These are phyloP conservation scores for Hyppa rectilinea DNA, from an alignment of 2,888 invertebrate species.

Conservation along the genomic window DNA sequence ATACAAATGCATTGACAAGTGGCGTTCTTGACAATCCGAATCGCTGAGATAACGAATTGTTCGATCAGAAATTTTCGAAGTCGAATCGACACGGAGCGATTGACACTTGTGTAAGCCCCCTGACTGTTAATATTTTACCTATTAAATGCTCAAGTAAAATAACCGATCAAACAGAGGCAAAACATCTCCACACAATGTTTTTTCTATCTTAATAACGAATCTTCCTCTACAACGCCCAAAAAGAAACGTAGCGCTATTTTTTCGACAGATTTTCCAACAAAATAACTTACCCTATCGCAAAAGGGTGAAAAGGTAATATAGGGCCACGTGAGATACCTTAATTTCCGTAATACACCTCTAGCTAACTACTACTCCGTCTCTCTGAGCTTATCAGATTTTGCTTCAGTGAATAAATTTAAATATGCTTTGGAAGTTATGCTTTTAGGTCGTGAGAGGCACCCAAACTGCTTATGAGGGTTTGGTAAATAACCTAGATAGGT, in stretches of 20 bases:
- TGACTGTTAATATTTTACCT: not conserved
- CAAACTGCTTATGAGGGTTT: constrained; percentile 10
- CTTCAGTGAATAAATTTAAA: constrained; percentile 63
- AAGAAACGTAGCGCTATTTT: constrained; percentile 34
- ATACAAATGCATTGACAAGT: no score
- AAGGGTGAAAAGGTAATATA: constrained; percentile 34
- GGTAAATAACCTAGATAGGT: constrained; percentile 7
- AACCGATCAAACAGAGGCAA: not conserved
- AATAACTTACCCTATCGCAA: constrained; percentile 19
- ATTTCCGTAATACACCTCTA: constrained; percentile 53
- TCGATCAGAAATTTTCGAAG: no score
- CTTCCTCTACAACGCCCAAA: constrained; percentile 1
- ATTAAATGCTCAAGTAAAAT: not conserved
- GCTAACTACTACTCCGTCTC: constrained; percentile 33
- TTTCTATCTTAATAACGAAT: constrained; percentile 14
- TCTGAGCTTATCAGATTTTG: constrained; percentile 58
- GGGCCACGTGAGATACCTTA: constrained; percentile 44
- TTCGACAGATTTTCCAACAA: constrained; percentile 26
- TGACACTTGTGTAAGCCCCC: no score
- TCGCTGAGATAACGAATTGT: no score
- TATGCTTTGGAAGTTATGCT: constrained; percentile 51
- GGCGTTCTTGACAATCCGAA: no score
- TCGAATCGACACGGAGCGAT: no score
- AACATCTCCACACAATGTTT: not conserved
- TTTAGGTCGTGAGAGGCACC: not conserved